Base-by-base conservation (phyloP, 1,140 invertebrate species). In the Neodiprion virginianus region DNA sequence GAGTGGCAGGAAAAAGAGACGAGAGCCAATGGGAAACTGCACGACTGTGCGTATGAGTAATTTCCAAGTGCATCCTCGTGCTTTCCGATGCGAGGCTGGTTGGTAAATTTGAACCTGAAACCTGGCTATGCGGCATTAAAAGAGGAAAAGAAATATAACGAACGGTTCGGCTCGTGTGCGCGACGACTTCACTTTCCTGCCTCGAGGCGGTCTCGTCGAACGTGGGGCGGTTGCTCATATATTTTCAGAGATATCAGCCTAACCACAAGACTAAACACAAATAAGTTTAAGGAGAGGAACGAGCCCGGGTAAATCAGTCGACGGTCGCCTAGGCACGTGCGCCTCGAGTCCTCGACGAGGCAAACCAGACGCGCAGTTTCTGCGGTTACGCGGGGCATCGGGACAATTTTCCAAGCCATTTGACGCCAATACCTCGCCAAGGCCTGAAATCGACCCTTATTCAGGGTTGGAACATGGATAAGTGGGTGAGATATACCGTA, bases 371-470 rank as follows among this genome's bases (percentile, higher is more conserved):
- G n/a, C 53, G 5, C 53, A 61, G 53, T 61, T 61, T 5, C 53
- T 61, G 53, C n/a, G 53, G 53, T 61, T 61, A 61, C 53, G 5
- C 53, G 53, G 28, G 53, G 11, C 53, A 61, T 61, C 0, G 53
- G 53, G 53, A 61, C 53, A 61, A 61, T 61, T 61, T 61, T 61
- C 53, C 53, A 61, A 61, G 53, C 53, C 53, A 61, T 61, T 61
- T 61, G 5, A 61, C n/a, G 53, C 53, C 53, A 61, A 61, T 61
- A 61, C 53, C 53, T 61, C 8, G 8, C 11, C 53, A 8, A 14
- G 3, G 53, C 53, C 53, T 61, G 53, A 61, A 61, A 12, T 61
- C 53, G 53, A 14, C n/a, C 11, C 53, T 17, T 61, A 4, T 12
- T 61, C n/a, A 40, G 28, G 28, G 5, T 5, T 40, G 28, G 28